Conservation (phyloP, 2,888 invertebrate species). For the Litoditis marina region DNA sequence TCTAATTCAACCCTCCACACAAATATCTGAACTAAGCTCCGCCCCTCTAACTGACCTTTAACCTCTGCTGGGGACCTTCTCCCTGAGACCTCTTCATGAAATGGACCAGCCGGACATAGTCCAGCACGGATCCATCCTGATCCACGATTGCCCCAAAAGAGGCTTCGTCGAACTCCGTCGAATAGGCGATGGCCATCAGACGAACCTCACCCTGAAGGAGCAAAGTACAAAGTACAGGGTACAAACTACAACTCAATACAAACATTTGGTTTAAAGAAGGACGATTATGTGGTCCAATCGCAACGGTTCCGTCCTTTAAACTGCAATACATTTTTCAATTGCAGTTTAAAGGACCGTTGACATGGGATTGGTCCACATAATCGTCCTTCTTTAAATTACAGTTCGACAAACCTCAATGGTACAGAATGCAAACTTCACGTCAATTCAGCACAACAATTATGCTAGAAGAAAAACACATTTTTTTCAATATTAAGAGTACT, state of each 20-base stretch:
- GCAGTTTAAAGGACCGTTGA: too few relatives aligned
- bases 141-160: constrained; percentile 75
- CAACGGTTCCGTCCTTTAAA: too few relatives aligned
- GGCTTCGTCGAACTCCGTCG: constrained; percentile 58
- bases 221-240: background rate
- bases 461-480: too few relatives aligned
- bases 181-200: constrained; percentile 80
- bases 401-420: too few relatives aligned
- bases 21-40: background rate
- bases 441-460: too few relatives aligned
- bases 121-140: constrained; percentile 85
- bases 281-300: too few relatives aligned
- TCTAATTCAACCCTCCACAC: background rate
- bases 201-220: constrained; percentile 68
- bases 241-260: background rate
- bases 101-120: constrained; percentile 82
- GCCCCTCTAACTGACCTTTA: constrained; percentile 26
- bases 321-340: too few relatives aligned
- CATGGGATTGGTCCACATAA: too few relatives aligned
- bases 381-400: too few relatives aligned
- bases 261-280: background rate
- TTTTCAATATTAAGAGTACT: too few relatives aligned
- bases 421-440: too few relatives aligned
- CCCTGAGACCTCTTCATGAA: constrained; percentile 69
- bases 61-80: constrained; percentile 21